Evolutionary conservation across 2,888 invertebrate species (phyloP).

Genomic region (Lissocephala sabroskyi): DNA sequence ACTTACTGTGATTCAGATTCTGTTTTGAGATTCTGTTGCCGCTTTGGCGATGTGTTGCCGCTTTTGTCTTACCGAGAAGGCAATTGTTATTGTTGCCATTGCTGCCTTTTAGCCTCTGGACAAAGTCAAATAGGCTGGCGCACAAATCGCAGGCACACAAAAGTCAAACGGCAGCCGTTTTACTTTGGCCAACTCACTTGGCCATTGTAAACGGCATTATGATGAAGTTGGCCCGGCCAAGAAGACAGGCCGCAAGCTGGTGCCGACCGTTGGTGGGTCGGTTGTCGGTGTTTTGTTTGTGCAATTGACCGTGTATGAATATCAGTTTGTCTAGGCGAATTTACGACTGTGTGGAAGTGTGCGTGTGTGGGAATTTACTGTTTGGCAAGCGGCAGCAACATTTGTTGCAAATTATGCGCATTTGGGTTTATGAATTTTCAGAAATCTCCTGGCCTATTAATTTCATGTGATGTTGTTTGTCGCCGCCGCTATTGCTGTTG

Average conservation of each 20-base stretch:
- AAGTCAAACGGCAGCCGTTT: slow-evolving; percentile 49
- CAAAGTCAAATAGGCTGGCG: slow-evolving; percentile 36
- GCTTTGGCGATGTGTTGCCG: slow-evolving; percentile 4
- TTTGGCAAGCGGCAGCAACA: too few relatives aligned
- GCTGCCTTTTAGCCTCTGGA: slow-evolving; percentile 11
- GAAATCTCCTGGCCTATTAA: not conserved
- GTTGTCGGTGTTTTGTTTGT: not conserved
- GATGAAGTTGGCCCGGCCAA: too few relatives aligned
- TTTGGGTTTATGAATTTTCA: slow-evolving; percentile 1
- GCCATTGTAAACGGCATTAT: not conserved
- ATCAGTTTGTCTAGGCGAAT: too few relatives aligned
- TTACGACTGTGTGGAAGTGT: too few relatives aligned
- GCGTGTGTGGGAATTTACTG: too few relatives aligned
- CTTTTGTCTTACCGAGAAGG: not conserved
- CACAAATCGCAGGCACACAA: slow-evolving; percentile 16
- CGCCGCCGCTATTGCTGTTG: too few relatives aligned
- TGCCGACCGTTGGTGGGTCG: not conserved
- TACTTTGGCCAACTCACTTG: slow-evolving; percentile 39
- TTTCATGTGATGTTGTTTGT: not conserved
- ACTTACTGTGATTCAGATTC: too few relatives aligned
- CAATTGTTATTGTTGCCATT: slow-evolving; percentile 13
- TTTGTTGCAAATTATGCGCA: not conserved
- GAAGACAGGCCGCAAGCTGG: too few relatives aligned
- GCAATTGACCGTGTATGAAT: not conserved
- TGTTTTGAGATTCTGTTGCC: not conserved